phyloP scores from a whole-genome alignment of 2,113 vertebrate species.

The Oryzias curvinotus region DNA sequence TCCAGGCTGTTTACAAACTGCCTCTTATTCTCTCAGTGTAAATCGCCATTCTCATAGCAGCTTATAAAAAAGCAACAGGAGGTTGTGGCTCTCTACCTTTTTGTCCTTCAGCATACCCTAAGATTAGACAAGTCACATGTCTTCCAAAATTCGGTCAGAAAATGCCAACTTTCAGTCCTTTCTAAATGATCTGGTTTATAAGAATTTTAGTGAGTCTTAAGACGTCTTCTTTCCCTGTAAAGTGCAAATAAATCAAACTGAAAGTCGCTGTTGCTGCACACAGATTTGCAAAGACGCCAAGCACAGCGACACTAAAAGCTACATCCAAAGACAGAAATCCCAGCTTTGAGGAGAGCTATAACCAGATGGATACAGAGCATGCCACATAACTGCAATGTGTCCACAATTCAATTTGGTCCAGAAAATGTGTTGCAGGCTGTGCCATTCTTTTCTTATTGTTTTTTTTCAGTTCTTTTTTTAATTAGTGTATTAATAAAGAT shows the following conservation, averaged over 20 bases:
- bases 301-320: not conserved
- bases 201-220: no score
- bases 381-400: not conserved
- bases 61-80: not conserved
- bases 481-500: not conserved
- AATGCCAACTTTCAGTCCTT: no score
- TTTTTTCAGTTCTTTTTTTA: not conserved
- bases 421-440: slow-evolving; percentile 1
- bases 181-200: no score
- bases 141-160: no score
- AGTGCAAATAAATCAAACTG: no score
- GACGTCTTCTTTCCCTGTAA: no score
- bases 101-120: no score
- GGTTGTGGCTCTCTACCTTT: not conserved
- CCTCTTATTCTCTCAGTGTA: not conserved
- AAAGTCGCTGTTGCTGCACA: not conserved
- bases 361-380: slow-evolving; percentile 7
- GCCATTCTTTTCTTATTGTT: not conserved
- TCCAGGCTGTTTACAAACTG: not conserved
- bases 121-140: no score
- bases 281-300: not conserved
- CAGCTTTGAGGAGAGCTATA: not conserved
- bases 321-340: not conserved
- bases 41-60: not conserved
- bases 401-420: not conserved